Evolutionary conservation across 2,888 invertebrate genomes (phyloP).

Genomic region (Luperina nickerlii): DNA sequence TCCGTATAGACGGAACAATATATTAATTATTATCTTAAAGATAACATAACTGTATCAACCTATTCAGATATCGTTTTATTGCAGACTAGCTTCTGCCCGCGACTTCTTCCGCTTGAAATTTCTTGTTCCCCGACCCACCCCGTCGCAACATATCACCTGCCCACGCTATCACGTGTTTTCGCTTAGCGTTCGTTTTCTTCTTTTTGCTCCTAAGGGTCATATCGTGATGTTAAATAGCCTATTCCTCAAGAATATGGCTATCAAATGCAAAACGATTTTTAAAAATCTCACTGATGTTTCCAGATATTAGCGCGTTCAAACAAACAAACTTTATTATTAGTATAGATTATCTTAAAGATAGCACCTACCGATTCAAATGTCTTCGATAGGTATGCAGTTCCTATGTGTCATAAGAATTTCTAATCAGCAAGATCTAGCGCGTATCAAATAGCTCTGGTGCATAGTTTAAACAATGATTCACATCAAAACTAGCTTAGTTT

Average conservation of each 20-base stretch:
- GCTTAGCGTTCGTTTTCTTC: too few relatives aligned
- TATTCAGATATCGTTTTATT: slow-evolving; percentile 8
- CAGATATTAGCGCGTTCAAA: too few relatives aligned
- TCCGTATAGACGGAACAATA: slow-evolving; percentile 15
- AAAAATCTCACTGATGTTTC: too few relatives aligned
- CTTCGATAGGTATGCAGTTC: slow-evolving; percentile 6
- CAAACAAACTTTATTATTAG: too few relatives aligned
- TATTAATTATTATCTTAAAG: slow-evolving; percentile 14
- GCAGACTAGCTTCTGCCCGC: not conserved
- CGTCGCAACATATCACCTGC: too few relatives aligned
- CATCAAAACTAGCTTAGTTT: slow-evolving; percentile 13
- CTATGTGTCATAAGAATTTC: not conserved
- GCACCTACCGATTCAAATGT: slow-evolving; percentile 2
- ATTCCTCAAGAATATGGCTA: too few relatives aligned
- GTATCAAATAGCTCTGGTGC: slow-evolving; percentile 11
- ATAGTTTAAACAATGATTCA: slow-evolving; percentile 15
- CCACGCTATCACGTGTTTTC: too few relatives aligned
- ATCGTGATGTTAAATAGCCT: too few relatives aligned
- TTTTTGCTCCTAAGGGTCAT: too few relatives aligned
- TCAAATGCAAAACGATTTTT: too few relatives aligned
- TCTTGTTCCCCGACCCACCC: too few relatives aligned
- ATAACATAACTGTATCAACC: slow-evolving; percentile 4
- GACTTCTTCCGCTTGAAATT: too few relatives aligned
- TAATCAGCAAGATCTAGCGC: slow-evolving; percentile 22
- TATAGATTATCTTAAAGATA: slow-evolving; percentile 20